Base-by-base conservation (phyloP, 2,797 vertebrate species). In the Nyctalus aviator region DNA sequence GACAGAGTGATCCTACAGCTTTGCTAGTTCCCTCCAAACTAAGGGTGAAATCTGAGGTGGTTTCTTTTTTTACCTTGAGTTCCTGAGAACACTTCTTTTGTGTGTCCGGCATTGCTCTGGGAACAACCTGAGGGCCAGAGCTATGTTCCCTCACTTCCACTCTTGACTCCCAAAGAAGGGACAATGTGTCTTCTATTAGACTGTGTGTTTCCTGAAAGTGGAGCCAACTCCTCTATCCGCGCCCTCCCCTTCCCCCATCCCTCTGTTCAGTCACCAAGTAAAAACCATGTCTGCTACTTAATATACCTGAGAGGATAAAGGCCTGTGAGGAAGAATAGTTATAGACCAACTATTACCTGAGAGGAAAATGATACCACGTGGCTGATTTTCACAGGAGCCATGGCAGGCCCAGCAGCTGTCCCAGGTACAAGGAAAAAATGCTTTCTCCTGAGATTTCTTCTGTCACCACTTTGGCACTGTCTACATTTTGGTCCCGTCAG, bases 311-410 rank as follows among this genome's bases (percentile, higher is more conserved):
- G 98, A 99, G 21, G 98, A 98, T 41, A 41, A 41, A 41, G 37
- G 37, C 37, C 37, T 41, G 37, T 41, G 37, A 41, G 37, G 37
- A 41, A 41, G 37, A 41, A 41, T 41, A 41, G 37, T 41, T 41
- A 41, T 41, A 41, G 37, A 41, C 37, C 37, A 41, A 41, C 37
- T 41, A 41, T 41, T 97, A 99, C 98, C 98, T 98, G 98, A 12
- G 98, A 99, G 21, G 98, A 98, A 97, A 98, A 99, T 23, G 98
- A 99, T 20, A 98, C 98, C 0, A 99, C 90, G 0, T 97, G 97
- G 94, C 97, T 98, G 91, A 99, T 98, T 90, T 96, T 98, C 76
- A 99, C 92, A 0, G 97, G 98, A 93, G 98, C 98, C 99, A 99
- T 99, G 14, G 12, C 20, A 48, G 57, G 46, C 30, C 27, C 21